phyloP scores from a whole-genome alignment of 1,140 invertebrate genomes.

The Papilio xuthus region DNA sequence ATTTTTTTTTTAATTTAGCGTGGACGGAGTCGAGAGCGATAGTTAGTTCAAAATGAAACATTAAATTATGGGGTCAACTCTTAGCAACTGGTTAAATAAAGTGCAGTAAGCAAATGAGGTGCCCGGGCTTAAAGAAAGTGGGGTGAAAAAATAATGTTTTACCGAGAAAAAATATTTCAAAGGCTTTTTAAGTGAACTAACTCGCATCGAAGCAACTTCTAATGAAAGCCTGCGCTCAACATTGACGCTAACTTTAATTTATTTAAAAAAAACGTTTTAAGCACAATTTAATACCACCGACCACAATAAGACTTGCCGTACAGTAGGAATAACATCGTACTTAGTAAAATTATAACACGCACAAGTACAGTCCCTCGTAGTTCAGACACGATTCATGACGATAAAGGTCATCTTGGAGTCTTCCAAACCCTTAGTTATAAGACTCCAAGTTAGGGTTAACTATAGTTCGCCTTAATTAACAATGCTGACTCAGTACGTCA shows the following conservation, averaged over 20 bases:
- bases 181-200: slow-evolving; percentile 21
- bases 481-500: too few species aligned
- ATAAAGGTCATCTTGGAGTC: too few species aligned
- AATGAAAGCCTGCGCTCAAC: slow-evolving; percentile 3
- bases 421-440: too few species aligned
- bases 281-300: too few species aligned
- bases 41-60: background rate
- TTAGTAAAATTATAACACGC: background rate
- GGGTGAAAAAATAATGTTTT: slow-evolving; percentile 11
- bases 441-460: background rate
- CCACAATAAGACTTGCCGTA: background rate
- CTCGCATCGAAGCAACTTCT: slow-evolving; percentile 5
- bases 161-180: slow-evolving; percentile 17
- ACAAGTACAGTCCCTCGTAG: too few species aligned
- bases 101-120: slow-evolving; percentile 17
- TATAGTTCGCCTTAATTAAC: too few species aligned
- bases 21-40: too few species aligned
- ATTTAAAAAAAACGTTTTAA: too few species aligned
- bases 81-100: slow-evolving; percentile 3
- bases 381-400: too few species aligned
- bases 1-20: too few species aligned
- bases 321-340: background rate
- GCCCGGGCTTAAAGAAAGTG: slow-evolving; percentile 15
- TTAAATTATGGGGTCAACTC: slow-evolving; percentile 10
- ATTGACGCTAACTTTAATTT: slow-evolving; percentile 4